These are phyloP conservation scores for Tachysurus fulvidraco DNA, from an alignment of 2,113 vertebrate species.

Conservation along the genomic window DNA sequence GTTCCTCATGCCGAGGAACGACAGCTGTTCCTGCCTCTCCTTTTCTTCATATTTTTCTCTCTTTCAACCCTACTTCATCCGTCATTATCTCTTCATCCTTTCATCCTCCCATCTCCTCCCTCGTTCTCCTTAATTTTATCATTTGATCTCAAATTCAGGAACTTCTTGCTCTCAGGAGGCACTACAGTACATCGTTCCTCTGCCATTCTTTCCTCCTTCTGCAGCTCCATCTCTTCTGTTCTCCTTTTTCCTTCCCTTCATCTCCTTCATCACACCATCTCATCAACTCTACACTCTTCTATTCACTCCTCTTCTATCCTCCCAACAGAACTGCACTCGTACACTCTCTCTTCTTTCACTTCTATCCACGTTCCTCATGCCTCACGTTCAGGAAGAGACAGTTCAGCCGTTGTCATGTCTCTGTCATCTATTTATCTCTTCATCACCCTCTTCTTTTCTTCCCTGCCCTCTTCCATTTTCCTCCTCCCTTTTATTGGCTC, in stretches of 20 bases:
- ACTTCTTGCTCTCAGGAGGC: background rate
- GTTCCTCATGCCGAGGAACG: background rate
- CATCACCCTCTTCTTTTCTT: background rate
- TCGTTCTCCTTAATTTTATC: background rate
- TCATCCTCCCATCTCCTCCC: background rate
- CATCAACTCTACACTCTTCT: background rate
- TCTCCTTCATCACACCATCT: background rate
- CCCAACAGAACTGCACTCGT: background rate
- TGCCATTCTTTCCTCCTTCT: constrained; percentile 28
- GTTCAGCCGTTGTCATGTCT: background rate
- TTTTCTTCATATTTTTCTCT: background rate
- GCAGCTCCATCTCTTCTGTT: background rate
- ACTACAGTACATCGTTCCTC: constrained; percentile 30
- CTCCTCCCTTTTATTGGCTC: constrained; percentile 31
- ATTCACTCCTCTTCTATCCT: background rate
- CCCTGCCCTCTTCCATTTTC: constrained; percentile 32
- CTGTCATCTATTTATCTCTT: background rate
- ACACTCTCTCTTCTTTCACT: background rate
- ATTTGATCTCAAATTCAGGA: constrained; percentile 3
- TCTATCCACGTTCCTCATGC: background rate
- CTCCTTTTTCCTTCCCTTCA: background rate
- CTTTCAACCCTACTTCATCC: background rate
- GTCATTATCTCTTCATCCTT: background rate
- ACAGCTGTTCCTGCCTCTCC: background rate
- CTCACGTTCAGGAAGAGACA: background rate